A percentile compares a stretch with the other conserved stretches of the same genome.
Evolutionary conservation across 1,140 invertebrate genomes (phyloP).

Genomic region (Streblospio benedicti): DNA sequence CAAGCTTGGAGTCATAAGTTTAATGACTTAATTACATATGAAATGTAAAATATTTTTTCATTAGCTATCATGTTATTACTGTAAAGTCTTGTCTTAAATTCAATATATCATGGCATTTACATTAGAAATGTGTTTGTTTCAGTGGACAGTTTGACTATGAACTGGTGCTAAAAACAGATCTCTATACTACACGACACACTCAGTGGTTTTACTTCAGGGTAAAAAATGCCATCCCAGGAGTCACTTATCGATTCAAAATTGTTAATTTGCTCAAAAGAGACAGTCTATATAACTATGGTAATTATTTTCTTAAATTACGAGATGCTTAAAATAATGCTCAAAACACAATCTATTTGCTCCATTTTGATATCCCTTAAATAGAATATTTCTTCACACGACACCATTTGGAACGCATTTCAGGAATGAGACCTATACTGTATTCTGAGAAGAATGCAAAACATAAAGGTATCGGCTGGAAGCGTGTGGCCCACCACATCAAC

Average conservation of each 20-base stretch:
- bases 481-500: conserved; percentile 42
- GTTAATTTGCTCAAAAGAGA: conserved; percentile 50
- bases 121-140: conserved; percentile 24
- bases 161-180: conserved; percentile 42
- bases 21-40: neutral
- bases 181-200: conserved; percentile 45
- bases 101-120: too few species aligned
- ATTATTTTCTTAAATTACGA: too few species aligned
- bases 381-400: too few species aligned
- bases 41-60: too few species aligned
- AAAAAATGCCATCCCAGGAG: conserved; percentile 34
- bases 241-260: conserved; percentile 43
- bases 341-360: too few species aligned
- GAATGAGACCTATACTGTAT: conserved; percentile 43
- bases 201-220: conserved; percentile 48
- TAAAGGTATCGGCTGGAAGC: conserved; percentile 35
- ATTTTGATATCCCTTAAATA: too few species aligned
- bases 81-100: too few species aligned
- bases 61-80: too few species aligned
- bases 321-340: too few species aligned
- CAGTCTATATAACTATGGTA: conserved; percentile 74
- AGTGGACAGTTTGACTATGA: conserved; percentile 48
- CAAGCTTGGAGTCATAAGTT: too few species aligned
- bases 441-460: conserved; percentile 37
- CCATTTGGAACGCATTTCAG: conserved; percentile 19